A percentile compares a stretch with the other conserved stretches of the same genome.
Evolutionary conservation across 2,888 invertebrate species (phyloP).

Genomic region (Nemapogon koenigi): DNA sequence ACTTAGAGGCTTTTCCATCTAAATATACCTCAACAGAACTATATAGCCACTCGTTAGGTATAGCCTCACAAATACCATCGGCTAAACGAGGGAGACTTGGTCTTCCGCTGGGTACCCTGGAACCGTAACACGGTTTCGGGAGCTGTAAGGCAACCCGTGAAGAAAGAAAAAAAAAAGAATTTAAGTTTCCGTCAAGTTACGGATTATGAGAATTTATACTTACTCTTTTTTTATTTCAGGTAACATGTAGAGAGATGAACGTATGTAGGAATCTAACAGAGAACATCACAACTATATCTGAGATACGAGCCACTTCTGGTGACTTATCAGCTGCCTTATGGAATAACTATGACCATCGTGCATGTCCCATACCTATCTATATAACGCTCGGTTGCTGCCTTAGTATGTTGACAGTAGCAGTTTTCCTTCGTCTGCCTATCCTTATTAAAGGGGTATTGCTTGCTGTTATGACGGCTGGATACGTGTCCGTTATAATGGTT

Average conservation of each 20-base stretch:
- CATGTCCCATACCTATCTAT: conserved; percentile 87
- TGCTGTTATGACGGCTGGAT: conserved; percentile 79
- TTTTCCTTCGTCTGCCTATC: conserved; percentile 84
- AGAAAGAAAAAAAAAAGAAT: too few species aligned
- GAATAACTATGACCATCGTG: conserved; percentile 71
- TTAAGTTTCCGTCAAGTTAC: too few species aligned
- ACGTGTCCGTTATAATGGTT: conserved; percentile 79
- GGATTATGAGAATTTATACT: conserved; percentile 36
- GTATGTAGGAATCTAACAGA: conserved; percentile 47
- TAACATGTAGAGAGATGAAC: conserved; percentile 48
- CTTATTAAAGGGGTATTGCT: conserved; percentile 81
- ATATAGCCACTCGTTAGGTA: too few species aligned
- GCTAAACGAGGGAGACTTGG: too few species aligned
- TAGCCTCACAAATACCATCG: too few species aligned
- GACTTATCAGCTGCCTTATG: conserved; percentile 38
- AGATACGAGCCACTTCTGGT: conserved; percentile 40
- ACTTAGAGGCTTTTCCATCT: too few species aligned
- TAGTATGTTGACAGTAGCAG: conserved; percentile 83
- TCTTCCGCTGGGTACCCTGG: too few species aligned
- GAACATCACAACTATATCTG: conserved; percentile 57
- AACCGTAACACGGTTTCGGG: too few species aligned
- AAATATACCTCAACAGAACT: too few species aligned
- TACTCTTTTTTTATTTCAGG: conserved; percentile 38
- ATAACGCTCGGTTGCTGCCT: conserved; percentile 85
- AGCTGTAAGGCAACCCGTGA: too few species aligned